Base-by-base conservation (phyloP, 2,113 vertebrate genomes). In the Malaclemys terrapin region DNA sequence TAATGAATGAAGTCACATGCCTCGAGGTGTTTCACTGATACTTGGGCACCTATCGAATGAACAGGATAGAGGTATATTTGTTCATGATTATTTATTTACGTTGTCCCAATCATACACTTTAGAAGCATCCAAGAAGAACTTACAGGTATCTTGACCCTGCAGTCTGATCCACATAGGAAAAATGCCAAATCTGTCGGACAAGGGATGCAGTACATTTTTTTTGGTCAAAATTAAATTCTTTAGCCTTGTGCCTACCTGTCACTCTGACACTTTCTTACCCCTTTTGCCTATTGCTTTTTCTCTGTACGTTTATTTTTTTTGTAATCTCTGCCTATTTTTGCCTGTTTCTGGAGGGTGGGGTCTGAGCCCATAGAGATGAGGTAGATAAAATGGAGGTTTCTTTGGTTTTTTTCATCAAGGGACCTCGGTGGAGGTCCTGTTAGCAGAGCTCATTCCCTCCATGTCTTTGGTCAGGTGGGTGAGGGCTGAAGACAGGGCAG, bases 141-240 rank as follows among this genome's bases (percentile, higher is more conserved):
- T 65, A 65, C 31, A 35, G 5, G 6, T 8, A 35, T 35, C 31
- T 35, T 35, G 29, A 35, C 31, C 5, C 13, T 79, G 91, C n/a
- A n/a, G 0, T 29, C 42, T 79, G 54, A 82, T 25, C 10, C 17
- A 27, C 54, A 38, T 0, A 0, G 50, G 69, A 78, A 82, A 3
- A 8, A 22, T 29, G 42, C 3, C 13, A 53, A 57, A n/a, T 35
- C 27, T 24, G 35, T 79, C 35, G 14, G 25, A 16, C 69, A 69
- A 59, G 79, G 5, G 2, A 6, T 53, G 9, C 16, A 45, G 59
- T 3, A 3, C 5, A 38, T 88, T 7, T 0, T 0, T 47, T 87
- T 79, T 25, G 79, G 56, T 72, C 50, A 65, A 65, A 35, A 35
- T 65, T 16, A 65, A 65, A 65, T 65, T 65, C 31, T 65, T 65